A percentile compares a stretch with the other conserved stretches of the same genome.
Conservation (phyloP, 2,888 invertebrate genomes). For the Parnassius orleans region DNA sequence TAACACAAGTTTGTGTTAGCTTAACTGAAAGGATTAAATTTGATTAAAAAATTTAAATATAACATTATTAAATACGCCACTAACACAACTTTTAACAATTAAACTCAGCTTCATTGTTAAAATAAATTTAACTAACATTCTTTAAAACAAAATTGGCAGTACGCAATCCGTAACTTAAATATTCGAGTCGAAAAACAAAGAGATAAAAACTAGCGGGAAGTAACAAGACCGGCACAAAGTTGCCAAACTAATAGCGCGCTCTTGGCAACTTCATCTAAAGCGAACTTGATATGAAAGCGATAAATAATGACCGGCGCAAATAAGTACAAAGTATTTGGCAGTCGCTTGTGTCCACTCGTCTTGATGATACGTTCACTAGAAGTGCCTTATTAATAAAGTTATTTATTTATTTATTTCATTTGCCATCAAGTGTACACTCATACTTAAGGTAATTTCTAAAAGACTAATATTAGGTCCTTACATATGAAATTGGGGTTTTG, state of each 20-base stretch:
- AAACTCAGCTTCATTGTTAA: background rate
- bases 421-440: too few species aligned
- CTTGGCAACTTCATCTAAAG: constrained; percentile 53
- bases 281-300: constrained; percentile 65
- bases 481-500: too few species aligned
- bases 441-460: too few species aligned
- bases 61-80: too few species aligned
- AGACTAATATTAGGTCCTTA: too few species aligned
- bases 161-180: constrained; percentile 29
- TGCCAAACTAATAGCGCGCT: constrained; percentile 57
- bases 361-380: constrained; percentile 46
- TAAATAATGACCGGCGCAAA: constrained; percentile 72
- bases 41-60: too few species aligned
- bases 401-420: background rate
- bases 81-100: background rate
- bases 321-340: constrained; percentile 78
- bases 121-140: constrained; percentile 6
- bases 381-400: constrained; percentile 29
- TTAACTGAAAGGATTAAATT: too few species aligned
- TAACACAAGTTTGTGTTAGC: too few species aligned
- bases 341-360: constrained; percentile 54
- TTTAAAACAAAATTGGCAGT: constrained; percentile 24
- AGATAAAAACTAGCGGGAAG: constrained; percentile 47
- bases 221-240: constrained; percentile 33
- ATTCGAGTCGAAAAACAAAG: constrained; percentile 50